phyloP scores from a whole-genome alignment of 1,140 invertebrate genomes.

The Aphaenogaster floridana region DNA sequence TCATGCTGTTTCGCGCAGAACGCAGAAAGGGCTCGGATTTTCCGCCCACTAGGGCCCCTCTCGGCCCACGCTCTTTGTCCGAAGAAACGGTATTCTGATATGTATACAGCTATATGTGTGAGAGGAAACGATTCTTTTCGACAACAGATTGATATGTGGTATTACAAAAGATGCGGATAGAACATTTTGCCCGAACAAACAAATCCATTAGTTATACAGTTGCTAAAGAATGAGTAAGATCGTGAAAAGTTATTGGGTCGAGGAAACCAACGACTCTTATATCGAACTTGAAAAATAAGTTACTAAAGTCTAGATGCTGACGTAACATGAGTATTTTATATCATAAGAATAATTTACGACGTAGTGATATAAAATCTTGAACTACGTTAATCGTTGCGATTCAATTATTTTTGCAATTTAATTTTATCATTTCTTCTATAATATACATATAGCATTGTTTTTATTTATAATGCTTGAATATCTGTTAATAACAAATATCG shows the following conservation, averaged over 20 bases:
- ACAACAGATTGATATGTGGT: background rate
- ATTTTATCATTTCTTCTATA: slow-evolving; percentile 13
- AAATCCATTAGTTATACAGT: background rate
- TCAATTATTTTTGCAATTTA: background rate
- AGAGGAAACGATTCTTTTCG: background rate
- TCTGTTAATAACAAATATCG: background rate
- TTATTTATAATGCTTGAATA: background rate
- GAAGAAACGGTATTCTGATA: background rate
- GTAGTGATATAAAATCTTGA: background rate
- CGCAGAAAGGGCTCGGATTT: slow-evolving; percentile 10
- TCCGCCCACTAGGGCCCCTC: slow-evolving; percentile 16
- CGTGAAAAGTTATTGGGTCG: background rate
- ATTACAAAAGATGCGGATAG: background rate
- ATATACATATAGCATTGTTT: background rate
- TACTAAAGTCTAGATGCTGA: background rate
- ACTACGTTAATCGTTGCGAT: background rate
- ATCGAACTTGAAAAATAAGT: background rate
- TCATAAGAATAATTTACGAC: background rate
- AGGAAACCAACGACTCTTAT: background rate
- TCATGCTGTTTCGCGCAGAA: background rate
- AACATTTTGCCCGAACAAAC: background rate
- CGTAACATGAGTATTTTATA: background rate
- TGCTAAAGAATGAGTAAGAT: background rate
- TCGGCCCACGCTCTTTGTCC: slow-evolving; percentile 31
- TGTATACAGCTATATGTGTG: background rate